A percentile compares a stretch with the other conserved stretches of the same genome.
Evolutionary conservation across 1,140 invertebrate species (phyloP).

Genomic region (Saccostrea cuccullata): DNA sequence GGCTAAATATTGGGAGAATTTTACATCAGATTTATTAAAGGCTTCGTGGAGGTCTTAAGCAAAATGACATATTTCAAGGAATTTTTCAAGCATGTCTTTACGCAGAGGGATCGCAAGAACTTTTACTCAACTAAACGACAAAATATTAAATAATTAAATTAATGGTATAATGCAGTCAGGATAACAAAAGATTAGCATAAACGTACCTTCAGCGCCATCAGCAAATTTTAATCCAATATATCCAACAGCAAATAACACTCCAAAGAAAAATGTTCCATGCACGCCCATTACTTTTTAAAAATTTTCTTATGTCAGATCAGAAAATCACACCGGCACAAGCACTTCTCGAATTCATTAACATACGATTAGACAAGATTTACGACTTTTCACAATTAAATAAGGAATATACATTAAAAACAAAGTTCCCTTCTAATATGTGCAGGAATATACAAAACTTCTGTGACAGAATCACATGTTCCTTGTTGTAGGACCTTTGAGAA

Average conservation of each 20-base stretch:
- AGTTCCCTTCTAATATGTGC: not conserved
- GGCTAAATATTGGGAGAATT: not conserved
- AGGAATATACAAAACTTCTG: not conserved
- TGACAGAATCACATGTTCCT: not conserved
- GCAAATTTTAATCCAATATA: constrained; percentile 22
- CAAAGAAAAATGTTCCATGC: not conserved
- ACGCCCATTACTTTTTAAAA: not conserved
- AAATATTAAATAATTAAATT: not conserved
- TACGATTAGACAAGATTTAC: not conserved
- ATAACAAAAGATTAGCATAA: not conserved
- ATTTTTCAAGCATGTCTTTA: not conserved
- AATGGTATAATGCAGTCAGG: not conserved
- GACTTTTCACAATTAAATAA: constrained; percentile 8
- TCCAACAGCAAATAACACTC: constrained; percentile 15
- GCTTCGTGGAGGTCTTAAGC: not conserved
- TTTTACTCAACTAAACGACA: too few species aligned
- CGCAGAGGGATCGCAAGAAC: not conserved
- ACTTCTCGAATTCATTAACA: constrained; percentile 27
- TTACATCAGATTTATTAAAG: not conserved
- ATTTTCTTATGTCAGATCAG: not conserved
- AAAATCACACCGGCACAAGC: constrained; percentile 26
- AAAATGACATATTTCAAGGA: constrained; percentile 7
- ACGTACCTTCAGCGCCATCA: not conserved
- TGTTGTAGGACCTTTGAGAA: not conserved
- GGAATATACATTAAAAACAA: not conserved